Evolutionary conservation across 2,113 vertebrate species (phyloP).

Genomic region (Cyprinus carpio): DNA sequence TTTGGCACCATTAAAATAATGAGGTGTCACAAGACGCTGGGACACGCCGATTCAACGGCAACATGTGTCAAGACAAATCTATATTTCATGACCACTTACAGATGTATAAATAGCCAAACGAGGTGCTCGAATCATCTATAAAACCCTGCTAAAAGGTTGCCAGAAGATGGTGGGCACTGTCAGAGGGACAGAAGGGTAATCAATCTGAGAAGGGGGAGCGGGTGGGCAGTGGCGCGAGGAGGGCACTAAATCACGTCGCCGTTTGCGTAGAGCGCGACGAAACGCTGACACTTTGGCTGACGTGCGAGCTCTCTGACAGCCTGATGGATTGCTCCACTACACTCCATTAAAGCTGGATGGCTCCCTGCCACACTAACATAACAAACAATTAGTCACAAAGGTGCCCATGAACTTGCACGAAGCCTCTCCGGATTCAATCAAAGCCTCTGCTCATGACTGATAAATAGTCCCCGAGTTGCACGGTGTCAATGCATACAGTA

Average conservation of each 20-base stretch:
- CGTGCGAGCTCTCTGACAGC: conserved; percentile 67
- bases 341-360: conserved; percentile 78
- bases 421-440: conserved; percentile 47
- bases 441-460: conserved; percentile 34
- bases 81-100: conserved; percentile 83
- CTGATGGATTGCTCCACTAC: conserved; percentile 76
- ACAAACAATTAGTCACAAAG: conserved; percentile 79
- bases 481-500: conserved; percentile 31
- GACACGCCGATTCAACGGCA: conserved; percentile 64
- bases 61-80: conserved; percentile 81
- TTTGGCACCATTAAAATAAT: conserved; percentile 77
- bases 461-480: conserved; percentile 3
- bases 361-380: conserved; percentile 71
- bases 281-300: conserved; percentile 73
- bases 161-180: conserved; percentile 73
- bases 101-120: conserved; percentile 84
- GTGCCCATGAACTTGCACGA: conserved; percentile 59
- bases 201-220: conserved; percentile 68
- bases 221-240: conserved; percentile 58
- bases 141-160: conserved; percentile 80
- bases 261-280: conserved; percentile 64
- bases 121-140: conserved; percentile 79
- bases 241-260: conserved; percentile 76
- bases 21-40: conserved; percentile 70
- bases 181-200: conserved; percentile 69